Conservation (phyloP, 2,888 invertebrate genomes). For the Drosophila subsilvestris region DNA sequence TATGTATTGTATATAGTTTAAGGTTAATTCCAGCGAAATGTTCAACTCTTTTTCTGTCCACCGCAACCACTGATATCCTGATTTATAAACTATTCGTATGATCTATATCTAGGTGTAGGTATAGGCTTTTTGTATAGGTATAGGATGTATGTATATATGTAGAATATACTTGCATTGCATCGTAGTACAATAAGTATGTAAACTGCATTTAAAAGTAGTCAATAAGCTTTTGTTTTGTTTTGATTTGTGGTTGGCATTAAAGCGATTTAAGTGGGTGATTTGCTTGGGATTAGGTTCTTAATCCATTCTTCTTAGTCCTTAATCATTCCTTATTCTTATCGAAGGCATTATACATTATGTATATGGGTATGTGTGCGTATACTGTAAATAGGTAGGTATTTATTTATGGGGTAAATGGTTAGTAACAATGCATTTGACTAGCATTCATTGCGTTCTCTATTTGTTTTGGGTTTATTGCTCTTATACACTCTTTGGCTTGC, state of each 20-base stretch:
- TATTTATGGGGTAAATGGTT: slow-evolving; percentile 21
- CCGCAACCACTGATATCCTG: slow-evolving; percentile 22
- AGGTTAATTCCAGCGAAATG: slow-evolving; percentile 4
- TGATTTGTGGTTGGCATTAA: slow-evolving; percentile 72
- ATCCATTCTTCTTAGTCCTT: background rate
- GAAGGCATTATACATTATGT: slow-evolving; percentile 67
- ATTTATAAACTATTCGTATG: slow-evolving; percentile 24
- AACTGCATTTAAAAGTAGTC: slow-evolving; percentile 38
- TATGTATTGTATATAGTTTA: slow-evolving; percentile 22
- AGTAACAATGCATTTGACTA: slow-evolving; percentile 59
- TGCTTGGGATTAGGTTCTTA: slow-evolving; percentile 37
- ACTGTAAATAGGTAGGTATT: slow-evolving; percentile 46
- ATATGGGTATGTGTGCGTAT: slow-evolving; percentile 33
- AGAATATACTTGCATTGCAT: slow-evolving; percentile 23
- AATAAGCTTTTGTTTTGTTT: slow-evolving; percentile 59
- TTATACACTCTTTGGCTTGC: slow-evolving; percentile 30
- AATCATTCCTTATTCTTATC: slow-evolving; percentile 36
- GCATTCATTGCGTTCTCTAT: slow-evolving; percentile 37
- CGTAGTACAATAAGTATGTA: background rate
- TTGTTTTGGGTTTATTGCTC: slow-evolving; percentile 52
- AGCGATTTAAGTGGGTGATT: slow-evolving; percentile 71
- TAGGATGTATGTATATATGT: slow-evolving; percentile 1
- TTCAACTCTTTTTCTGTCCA: slow-evolving; percentile 2
- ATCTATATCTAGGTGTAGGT: slow-evolving; percentile 18
- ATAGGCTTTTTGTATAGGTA: slow-evolving; percentile 2